Evolutionary conservation across 2,113 vertebrate genomes (phyloP).

Genomic region (Clinocottus analis): DNA sequence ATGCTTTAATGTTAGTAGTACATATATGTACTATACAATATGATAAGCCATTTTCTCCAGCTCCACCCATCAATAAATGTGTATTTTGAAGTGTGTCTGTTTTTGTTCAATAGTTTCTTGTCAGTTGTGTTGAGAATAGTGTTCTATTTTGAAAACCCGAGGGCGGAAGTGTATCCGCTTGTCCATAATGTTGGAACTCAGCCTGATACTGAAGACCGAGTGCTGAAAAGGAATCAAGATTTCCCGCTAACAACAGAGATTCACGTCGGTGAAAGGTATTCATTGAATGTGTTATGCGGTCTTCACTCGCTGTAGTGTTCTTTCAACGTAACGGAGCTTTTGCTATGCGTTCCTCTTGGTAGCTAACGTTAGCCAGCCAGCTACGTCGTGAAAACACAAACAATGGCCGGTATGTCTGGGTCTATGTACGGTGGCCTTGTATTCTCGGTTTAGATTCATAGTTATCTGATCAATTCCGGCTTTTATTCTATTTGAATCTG

Average conservation of each 20-base stretch:
- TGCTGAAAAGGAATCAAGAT: not conserved
- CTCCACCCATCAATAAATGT: too few species aligned
- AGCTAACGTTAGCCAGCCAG: conserved; percentile 6
- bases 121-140: not conserved
- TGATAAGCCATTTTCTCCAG: too few species aligned
- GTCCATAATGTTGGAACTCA: not conserved
- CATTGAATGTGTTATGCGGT: not conserved
- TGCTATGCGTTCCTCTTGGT: not conserved
- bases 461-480: not conserved
- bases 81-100: too few species aligned
- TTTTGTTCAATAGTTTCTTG: not conserved
- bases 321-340: not conserved
- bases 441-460: too few species aligned
- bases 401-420: conserved; percentile 38
- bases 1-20: too few species aligned
- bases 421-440: not conserved
- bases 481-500: not conserved
- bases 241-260: not conserved
- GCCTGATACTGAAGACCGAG: too few species aligned
- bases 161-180: conserved; percentile 14
- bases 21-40: too few species aligned
- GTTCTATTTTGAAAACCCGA: not conserved
- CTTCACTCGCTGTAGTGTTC: not conserved
- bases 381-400: not conserved
- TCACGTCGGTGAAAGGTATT: conserved; percentile 48